A percentile compares a stretch with the other conserved stretches of the same genome.
Conservation (phyloP, 2,888 invertebrate species). For the Caenorhabditis angaria region DNA sequence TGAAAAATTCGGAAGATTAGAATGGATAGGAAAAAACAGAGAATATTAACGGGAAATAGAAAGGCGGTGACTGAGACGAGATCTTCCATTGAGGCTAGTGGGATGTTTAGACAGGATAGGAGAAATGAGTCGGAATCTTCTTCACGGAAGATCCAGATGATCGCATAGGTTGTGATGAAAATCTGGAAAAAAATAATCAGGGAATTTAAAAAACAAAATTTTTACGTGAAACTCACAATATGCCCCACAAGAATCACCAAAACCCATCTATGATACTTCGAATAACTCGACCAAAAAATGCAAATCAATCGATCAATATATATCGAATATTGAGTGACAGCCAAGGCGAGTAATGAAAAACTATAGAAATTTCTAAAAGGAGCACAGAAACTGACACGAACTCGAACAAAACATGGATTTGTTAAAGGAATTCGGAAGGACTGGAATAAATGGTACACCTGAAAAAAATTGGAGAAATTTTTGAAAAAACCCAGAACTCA, state of each 20-base stretch:
- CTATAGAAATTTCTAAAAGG: conserved; percentile 32
- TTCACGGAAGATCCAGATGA: conserved; percentile 32
- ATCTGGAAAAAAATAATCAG: conserved; percentile 14
- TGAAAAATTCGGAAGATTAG: conserved; percentile 27
- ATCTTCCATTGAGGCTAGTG: conserved; percentile 18
- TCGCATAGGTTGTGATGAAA: conserved; percentile 8
- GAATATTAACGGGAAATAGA: conserved; percentile 35
- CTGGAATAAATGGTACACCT: conserved; percentile 26
- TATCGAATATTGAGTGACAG: conserved; percentile 25
- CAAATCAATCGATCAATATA: conserved; percentile 32
- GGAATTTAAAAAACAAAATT: background rate
- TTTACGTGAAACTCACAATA: conserved; percentile 13
- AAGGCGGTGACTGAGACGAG: conserved; percentile 18
- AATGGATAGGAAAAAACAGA: conserved; percentile 39
- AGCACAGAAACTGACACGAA: conserved; percentile 35
- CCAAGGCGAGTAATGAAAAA: conserved; percentile 20
- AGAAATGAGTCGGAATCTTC: conserved; percentile 30
- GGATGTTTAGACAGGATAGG: conserved; percentile 36
- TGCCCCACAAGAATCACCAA: conserved; percentile 17
- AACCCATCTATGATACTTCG: conserved; percentile 17
- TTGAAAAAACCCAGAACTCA: conserved; percentile 10
- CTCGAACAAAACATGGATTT: conserved; percentile 30
- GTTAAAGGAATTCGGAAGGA: conserved; percentile 2
- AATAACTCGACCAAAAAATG: conserved; percentile 22
- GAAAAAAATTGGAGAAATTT: background rate